Base-by-base conservation (phyloP, 2,113 vertebrate species). In the Capricornis sumatraensis region DNA sequence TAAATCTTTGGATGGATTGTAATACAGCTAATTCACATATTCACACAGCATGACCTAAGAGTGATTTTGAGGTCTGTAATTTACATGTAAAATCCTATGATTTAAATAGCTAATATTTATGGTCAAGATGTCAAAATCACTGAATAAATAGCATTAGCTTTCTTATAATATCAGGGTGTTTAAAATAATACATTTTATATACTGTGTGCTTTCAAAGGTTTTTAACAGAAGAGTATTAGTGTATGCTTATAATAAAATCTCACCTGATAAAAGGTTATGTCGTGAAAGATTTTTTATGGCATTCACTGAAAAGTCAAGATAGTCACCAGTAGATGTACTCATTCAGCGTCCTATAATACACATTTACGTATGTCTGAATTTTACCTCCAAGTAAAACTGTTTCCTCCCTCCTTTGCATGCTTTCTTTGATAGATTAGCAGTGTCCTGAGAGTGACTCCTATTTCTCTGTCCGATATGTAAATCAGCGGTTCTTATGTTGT, bases 131-230 rank as follows among this genome's bases (percentile, higher is more conserved):
- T 85, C 79, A 96, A 90, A 92, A 95, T 87, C 52, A 71, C 55
- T 96, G 78, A 96, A 16, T 79, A 83, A 94, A 74, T 47, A 92
- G 55, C 55, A 91, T 33, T 27, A 43, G 12, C 15, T 64, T 94
- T 96, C 82, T 90, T 43, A 47, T 79, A 81, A 89, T 87, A 86
- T 43, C 30, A 45, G 87, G 28, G 4, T 89, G 71, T 95, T 90
- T 97, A 89, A 95, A 96, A 62, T 85, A 94, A 87, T 53, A 27
- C 10, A n/a, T 76, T 93, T 93, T 91, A 93, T 64, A 58, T 53
- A 60, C 6, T 25, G 6, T 81, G 30, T 43, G 13, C 12, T 95
- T 36, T 64, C 87, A 79, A 89, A 93, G 36, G 8, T 45, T 89
- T 87, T 95, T 95, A 50, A 78, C 23, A 91, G 87, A 27, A 53